Evolutionary conservation across 2,888 invertebrate genomes (phyloP).

Genomic region (Spatulosminthurus flaviceps): DNA sequence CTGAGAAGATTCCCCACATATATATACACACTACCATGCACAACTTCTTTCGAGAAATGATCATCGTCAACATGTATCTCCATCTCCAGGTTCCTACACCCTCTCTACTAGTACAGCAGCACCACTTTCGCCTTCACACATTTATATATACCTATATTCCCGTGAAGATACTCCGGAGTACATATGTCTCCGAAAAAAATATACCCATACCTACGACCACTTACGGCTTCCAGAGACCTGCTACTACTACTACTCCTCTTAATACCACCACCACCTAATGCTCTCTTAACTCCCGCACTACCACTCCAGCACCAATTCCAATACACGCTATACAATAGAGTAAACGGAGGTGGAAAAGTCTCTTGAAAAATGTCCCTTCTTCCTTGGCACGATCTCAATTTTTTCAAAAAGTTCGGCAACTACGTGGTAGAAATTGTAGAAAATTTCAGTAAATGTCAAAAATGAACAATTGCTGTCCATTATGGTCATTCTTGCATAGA

Average conservation of each 20-base stretch:
- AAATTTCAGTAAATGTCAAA: conserved; percentile 63
- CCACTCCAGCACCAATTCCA: conserved; percentile 22
- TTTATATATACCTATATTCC: background rate
- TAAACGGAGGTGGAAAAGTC: conserved; percentile 45
- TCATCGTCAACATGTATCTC: background rate
- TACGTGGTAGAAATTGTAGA: conserved; percentile 60
- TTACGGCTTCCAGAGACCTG: background rate
- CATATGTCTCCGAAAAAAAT: background rate
- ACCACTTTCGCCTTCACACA: too few relatives aligned
- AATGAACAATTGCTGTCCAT: conserved; percentile 64
- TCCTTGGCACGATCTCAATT: conserved; percentile 63
- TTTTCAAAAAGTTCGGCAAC: conserved; percentile 60
- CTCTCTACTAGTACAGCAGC: too few relatives aligned
- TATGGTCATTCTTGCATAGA: conserved; percentile 64
- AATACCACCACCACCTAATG: background rate
- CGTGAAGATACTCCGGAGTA: background rate
- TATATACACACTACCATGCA: background rate
- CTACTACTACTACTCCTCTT: background rate
- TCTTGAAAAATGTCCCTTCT: conserved; percentile 59
- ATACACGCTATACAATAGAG: conserved; percentile 19
- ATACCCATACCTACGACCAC: background rate
- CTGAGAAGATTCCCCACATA: background rate
- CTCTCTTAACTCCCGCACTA: conserved; percentile 38
- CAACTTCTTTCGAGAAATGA: background rate
- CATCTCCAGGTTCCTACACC: too few relatives aligned